A percentile compares a stretch with the other conserved stretches of the same genome.
These are phyloP conservation scores for Leuciscus idus DNA, from an alignment of 2,113 vertebrate species.

Conservation along the genomic window DNA sequence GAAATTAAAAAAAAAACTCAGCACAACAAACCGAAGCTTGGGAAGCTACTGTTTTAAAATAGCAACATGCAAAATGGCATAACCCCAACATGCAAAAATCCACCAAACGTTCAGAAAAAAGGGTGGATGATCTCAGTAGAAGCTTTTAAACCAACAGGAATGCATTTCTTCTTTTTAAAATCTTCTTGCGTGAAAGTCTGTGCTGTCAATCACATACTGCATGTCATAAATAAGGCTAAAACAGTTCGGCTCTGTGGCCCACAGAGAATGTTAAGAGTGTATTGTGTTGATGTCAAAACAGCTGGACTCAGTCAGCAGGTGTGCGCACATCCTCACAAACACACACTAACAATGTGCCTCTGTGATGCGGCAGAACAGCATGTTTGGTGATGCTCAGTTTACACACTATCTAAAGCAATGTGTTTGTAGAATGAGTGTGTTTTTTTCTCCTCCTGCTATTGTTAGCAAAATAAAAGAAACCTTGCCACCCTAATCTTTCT, in stretches of 20 bases:
- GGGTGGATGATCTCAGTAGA: not conserved
- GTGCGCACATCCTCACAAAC: constrained; percentile 43
- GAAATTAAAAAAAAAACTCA: no score
- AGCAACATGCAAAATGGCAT: not conserved
- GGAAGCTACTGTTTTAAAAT: not conserved
- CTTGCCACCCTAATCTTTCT: not conserved
- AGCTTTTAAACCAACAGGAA: not conserved
- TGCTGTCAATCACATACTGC: not conserved
- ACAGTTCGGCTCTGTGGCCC: not conserved
- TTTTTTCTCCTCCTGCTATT: not conserved
- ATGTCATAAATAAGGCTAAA: not conserved
- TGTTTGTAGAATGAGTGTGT: not conserved
- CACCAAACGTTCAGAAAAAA: not conserved
- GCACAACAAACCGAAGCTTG: not conserved
- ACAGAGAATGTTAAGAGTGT: not conserved
- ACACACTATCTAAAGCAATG: not conserved
- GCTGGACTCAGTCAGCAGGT: not conserved
- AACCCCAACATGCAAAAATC: not conserved
- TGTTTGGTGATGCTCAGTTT: not conserved
- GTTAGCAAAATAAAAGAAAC: not conserved
- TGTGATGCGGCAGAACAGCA: not conserved
- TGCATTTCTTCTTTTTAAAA: not conserved
- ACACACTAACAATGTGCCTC: constrained; percentile 10
- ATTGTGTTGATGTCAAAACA: constrained; percentile 1
- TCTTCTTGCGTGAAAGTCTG: not conserved